Evolutionary conservation across 2,888 invertebrate species (phyloP).

Genomic region (Entomobrya multifasciata): DNA sequence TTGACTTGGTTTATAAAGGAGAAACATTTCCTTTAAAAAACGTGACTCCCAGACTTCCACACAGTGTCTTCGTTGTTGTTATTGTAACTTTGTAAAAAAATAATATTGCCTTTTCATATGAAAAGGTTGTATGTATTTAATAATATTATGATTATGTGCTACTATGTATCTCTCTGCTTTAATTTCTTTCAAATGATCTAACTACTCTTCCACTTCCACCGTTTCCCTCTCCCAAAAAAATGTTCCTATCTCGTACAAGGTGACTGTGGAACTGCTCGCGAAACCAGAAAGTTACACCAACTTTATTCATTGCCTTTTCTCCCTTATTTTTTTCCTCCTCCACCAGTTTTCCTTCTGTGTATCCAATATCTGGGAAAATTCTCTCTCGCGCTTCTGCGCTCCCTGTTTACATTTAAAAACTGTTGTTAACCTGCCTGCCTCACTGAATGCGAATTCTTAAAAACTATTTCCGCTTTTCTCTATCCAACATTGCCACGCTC

Average conservation of each 20-base stretch:
- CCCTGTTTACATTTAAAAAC: background rate
- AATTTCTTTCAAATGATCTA: background rate
- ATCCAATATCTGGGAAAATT: background rate
- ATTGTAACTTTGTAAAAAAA: too few species aligned
- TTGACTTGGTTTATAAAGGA: too few species aligned
- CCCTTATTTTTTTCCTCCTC: background rate
- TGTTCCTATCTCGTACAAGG: constrained; percentile 10
- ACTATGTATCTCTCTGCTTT: too few species aligned
- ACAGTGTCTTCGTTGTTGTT: too few species aligned
- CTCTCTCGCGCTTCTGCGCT: constrained; percentile 36
- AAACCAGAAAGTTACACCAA: background rate
- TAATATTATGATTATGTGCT: too few species aligned
- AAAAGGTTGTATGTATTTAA: too few species aligned
- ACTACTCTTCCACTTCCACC: background rate
- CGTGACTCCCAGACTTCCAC: too few species aligned
- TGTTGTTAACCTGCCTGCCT: background rate
- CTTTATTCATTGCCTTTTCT: background rate
- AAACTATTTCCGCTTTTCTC: too few species aligned
- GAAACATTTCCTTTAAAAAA: too few species aligned
- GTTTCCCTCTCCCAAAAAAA: background rate
- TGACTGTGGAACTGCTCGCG: constrained; percentile 30
- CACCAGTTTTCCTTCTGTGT: background rate
- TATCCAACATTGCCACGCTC: too few species aligned
- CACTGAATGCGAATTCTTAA: too few species aligned
- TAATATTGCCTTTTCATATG: too few species aligned